Evolutionary conservation across 2,888 invertebrate species (phyloP), one percentile per base, ranked within the genome.

Genomic region (Leptopterna dolabrata): DNA sequence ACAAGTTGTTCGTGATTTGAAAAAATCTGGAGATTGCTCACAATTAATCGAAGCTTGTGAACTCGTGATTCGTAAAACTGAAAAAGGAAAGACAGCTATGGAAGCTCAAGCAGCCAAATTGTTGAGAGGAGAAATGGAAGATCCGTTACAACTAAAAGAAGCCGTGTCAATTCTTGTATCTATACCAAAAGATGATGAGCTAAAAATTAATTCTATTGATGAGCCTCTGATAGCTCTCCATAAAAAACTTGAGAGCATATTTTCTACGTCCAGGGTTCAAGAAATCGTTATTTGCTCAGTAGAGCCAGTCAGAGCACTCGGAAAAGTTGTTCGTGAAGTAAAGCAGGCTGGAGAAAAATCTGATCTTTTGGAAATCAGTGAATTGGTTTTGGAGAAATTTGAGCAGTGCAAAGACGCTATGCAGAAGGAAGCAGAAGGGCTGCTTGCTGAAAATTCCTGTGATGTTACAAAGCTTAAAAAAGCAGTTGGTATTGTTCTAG

Each of bases 31-130:
- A 24, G 85, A 85, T n/a, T 45, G 24, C 9, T 71, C 85, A 11
- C 85, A 85, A 47, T 47, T 85, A n/a, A 7, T 85, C 19, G 85
- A 85, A 36, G 27, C 73, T 16, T 73, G 85, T 47, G 76, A 76
- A 27, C 43, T 85, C 16, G 29, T 85, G 27, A 43, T 85, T 45
- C 41, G 45, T 43, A 85, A 85, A 55, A 19, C 43, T 3, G 85
- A 85, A 30, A 43, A 71, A 13, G 36, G 45, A 13, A 73, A 85
- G 45, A 19, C 14, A 9, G 73, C 76, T 11, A 30, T 76, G 30
- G 45, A 27, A 29, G 24, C 24, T 14, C 73, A 85, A 47, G 85
- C 85, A 3, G 24, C 30, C 1, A 14, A 85, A 47, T 47, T 85
- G 47, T 47, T 85, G 24, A 73, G 24, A 73, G 45, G 76, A 7